These are phyloP conservation scores for Nymphalis io DNA, from an alignment of 1,140 invertebrate species.

Conservation along the genomic window DNA sequence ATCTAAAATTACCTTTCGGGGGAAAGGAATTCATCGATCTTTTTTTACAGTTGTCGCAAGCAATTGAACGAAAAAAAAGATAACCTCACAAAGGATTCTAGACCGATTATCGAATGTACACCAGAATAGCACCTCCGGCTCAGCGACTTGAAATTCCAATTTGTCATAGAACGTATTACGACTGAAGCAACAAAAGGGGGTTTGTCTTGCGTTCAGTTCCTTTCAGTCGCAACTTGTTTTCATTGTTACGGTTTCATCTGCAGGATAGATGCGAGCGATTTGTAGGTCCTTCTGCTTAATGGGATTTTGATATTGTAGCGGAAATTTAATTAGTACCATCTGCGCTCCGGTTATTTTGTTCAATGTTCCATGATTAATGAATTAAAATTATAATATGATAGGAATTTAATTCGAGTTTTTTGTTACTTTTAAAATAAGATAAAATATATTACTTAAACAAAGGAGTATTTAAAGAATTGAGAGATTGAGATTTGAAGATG, in stretches of 20 bases:
- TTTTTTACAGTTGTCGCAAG: constrained; percentile 15
- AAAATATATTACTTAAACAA: background rate
- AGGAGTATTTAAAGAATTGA: no score
- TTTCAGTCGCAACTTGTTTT: constrained; percentile 46
- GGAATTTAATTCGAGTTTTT: background rate
- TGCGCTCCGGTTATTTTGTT: constrained; percentile 12
- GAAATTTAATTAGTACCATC: constrained; percentile 25
- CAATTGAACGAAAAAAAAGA: constrained; percentile 15
- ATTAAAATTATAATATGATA: constrained; percentile 2
- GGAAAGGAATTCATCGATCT: constrained; percentile 3
- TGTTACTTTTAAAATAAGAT: background rate
- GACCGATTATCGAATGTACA: constrained; percentile 40
- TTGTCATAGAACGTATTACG: constrained; percentile 57
- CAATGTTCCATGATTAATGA: constrained; percentile 4
- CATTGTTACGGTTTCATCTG: constrained; percentile 56
- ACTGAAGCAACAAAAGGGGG: constrained; percentile 47
- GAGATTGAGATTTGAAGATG: no score
- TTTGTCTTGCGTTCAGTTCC: constrained; percentile 44
- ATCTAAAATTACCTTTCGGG: constrained; percentile 1
- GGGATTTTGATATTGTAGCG: constrained; percentile 32
- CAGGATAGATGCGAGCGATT: constrained; percentile 39
- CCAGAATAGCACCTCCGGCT: constrained; percentile 36
- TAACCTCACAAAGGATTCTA: constrained; percentile 28
- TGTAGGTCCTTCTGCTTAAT: constrained; percentile 37
- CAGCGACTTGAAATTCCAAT: constrained; percentile 40